Evolutionary conservation across 2,888 invertebrate genomes (phyloP), one percentile per base, ranked within the genome.

Genomic region (Clivina fossor): DNA sequence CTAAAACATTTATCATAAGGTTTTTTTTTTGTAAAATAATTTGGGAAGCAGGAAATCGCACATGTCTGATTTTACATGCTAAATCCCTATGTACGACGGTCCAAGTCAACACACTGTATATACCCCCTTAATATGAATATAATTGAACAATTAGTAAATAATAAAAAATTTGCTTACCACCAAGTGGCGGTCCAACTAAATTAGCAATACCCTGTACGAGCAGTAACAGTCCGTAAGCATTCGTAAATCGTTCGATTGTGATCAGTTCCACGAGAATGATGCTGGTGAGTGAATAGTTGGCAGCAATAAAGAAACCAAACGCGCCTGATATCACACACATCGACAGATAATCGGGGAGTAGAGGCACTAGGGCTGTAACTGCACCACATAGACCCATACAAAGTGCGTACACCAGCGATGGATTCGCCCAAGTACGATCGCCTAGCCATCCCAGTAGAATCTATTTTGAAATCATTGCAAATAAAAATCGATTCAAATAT

Each of bases 171-270:
- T 28, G 60, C 70, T 76, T 71, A 92, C 95, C 95, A 66, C 90
- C 93, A 16, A 94, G 69, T 1, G 94, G 92, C 20, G 96, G 94
- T 41, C 95, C 95, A 61, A 93, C 76, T 11, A 95, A 80, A 71
- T 93, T 94, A 1, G 92, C 93, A 24, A 94, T 74, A 2, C 96
- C 96, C 73, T 95, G 93, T 16, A 92, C 89, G 44, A 95, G 77
- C 68, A 93, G 77, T 65, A 93, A 74, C 64, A 95, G 74, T 0
- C 95, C 95, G 69, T 94, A 95, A 3, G 93, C 93, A 69, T 88
- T 91, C 40, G 93, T 92, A 71, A 96, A 93, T 66, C 89, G 81
- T 71, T 93, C 92, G 62, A 95, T 73, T n/a, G 91, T 88, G 61
- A 94, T 89, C 62, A 93, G 80, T 69, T 94, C 88, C 56, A 94